Evolutionary conservation across 2,888 invertebrate species (phyloP).

Genomic region (Calameuta filiformis): DNA sequence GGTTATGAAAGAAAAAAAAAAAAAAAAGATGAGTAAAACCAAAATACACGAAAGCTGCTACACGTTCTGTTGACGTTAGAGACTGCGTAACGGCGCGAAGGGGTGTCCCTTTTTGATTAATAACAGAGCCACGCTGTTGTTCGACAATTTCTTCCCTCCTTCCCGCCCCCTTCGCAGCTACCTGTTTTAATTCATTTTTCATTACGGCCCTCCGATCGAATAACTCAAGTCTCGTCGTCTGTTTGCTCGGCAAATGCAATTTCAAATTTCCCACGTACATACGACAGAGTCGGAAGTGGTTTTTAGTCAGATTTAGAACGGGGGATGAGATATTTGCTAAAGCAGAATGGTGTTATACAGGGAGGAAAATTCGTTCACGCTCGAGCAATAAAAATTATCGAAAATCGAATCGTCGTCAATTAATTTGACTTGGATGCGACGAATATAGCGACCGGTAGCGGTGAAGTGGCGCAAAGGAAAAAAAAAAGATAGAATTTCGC

Average conservation of each 20-base stretch:
- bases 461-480: no score
- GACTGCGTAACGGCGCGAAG: not conserved
- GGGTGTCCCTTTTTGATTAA: not conserved
- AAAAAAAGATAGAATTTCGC: not conserved
- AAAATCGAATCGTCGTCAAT: not conserved
- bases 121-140: not conserved
- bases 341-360: not conserved
- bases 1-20: not conserved
- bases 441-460: not conserved
- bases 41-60: not conserved
- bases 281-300: not conserved
- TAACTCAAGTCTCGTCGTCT: not conserved
- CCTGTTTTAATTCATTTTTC: not conserved
- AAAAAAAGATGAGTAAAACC: not conserved
- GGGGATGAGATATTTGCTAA: not conserved
- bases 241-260: not conserved
- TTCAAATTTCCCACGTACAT: not conserved
- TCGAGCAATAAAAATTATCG: not conserved
- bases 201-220: not conserved
- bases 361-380: not conserved
- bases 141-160: not conserved
- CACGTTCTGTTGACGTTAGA: not conserved
- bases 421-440: not conserved
- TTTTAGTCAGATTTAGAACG: not conserved
- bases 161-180: fast-evolving